phyloP scores from a whole-genome alignment of 2,888 invertebrate species.

The Galeopsomyia nigrocyanea region DNA sequence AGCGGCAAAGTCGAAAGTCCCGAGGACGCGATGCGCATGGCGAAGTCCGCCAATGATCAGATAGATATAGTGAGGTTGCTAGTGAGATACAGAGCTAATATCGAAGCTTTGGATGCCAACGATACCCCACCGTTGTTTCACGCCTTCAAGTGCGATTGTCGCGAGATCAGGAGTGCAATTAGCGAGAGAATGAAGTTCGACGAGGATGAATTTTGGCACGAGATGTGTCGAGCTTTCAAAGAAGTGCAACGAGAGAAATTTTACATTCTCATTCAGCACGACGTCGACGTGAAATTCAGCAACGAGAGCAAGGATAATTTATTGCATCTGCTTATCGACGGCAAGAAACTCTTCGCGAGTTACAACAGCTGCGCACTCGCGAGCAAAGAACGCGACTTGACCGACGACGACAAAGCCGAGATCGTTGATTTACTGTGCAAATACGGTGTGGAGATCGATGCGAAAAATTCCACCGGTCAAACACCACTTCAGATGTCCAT shows the following conservation, averaged over 20 bases:
- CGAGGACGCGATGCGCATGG: conserved; percentile 5
- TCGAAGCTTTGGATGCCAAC: conserved; percentile 32
- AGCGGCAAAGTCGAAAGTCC: conserved; percentile 1
- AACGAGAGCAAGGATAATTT: conserved; percentile 25
- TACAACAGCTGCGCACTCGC: neutral
- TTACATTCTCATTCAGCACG: conserved; percentile 8
- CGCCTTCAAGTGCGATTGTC: conserved; percentile 29
- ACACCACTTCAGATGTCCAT: conserved; percentile 81
- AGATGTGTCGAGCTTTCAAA: conserved; percentile 1
- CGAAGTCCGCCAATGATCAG: conserved; percentile 15
- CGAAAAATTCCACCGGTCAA: conserved; percentile 84
- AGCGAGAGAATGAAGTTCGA: neutral
- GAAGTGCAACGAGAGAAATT: conserved; percentile 29
- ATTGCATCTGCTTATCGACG: conserved; percentile 40
- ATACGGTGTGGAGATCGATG: conserved; percentile 74
- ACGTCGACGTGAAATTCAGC: conserved; percentile 10
- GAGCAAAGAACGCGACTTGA: conserved; percentile 14
- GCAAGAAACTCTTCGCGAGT: conserved; percentile 18
- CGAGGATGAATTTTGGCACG: conserved; percentile 21
- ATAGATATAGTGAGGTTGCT: conserved; percentile 31
- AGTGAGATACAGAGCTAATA: conserved; percentile 19
- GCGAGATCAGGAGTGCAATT: neutral
- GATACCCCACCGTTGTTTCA: conserved; percentile 36
- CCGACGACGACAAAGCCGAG: conserved; percentile 72
- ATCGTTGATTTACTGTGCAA: conserved; percentile 77